Percentiles rank a stretch among this genome's conserved stretches.
Conservation (phyloP, 2,888 invertebrate species). For the Drosophila picticornis region DNA sequence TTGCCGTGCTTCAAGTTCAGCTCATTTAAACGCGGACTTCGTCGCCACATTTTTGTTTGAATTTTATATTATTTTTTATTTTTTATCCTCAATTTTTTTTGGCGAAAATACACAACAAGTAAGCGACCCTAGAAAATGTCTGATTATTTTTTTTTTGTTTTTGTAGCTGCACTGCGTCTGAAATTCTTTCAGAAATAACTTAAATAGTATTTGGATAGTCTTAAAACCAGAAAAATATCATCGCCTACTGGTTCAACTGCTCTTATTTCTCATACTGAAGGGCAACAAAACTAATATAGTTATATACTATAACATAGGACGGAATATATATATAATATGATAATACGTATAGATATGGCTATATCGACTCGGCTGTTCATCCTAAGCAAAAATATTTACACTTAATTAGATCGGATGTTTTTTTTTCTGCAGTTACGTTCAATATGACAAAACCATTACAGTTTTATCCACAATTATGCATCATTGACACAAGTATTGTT, state of each 20-base stretch:
- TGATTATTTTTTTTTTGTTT: slow-evolving; percentile 2
- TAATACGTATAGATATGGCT: too few species aligned
- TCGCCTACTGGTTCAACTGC: slow-evolving; percentile 29
- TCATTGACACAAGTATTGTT: too few species aligned
- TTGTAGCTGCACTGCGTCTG: slow-evolving; percentile 24
- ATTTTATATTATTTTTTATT: slow-evolving; percentile 2
- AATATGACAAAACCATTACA: too few species aligned
- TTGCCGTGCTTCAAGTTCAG: neutral
- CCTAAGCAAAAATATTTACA: too few species aligned
- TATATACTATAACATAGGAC: too few species aligned
- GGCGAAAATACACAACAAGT: neutral
- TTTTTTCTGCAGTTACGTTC: too few species aligned
- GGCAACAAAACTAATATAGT: too few species aligned
- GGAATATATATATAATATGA: too few species aligned
- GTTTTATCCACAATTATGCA: too few species aligned
- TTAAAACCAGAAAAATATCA: neutral
- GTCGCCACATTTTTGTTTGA: slow-evolving; percentile 37
- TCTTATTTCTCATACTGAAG: neutral
- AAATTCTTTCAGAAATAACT: slow-evolving; percentile 13
- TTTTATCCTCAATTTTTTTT: slow-evolving; percentile 5
- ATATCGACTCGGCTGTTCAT: too few species aligned
- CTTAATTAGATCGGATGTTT: too few species aligned
- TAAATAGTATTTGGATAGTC: neutral
- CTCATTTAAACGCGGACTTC: slow-evolving; percentile 49
- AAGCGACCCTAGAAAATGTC: neutral